phyloP scores from a whole-genome alignment of 2,888 invertebrate species.

The Gerris lacustris region DNA sequence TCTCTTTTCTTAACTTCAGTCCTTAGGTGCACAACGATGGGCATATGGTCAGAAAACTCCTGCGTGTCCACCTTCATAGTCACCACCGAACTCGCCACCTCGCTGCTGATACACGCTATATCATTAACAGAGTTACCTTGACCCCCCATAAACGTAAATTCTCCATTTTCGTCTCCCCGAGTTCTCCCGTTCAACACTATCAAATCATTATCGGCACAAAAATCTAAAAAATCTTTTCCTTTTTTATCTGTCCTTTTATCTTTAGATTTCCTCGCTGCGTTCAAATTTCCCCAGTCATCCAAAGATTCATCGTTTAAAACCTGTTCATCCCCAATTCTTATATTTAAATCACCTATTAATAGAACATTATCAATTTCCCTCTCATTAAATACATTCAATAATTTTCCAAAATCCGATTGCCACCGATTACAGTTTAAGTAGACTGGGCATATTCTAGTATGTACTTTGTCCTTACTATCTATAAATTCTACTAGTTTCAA shows the following conservation, averaged over 20 bases:
- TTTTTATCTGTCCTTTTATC: not conserved
- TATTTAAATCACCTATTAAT: conserved; percentile 8
- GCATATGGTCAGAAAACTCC: conserved; percentile 14
- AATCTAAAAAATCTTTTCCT: conserved; percentile 13
- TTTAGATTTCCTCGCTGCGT: not conserved
- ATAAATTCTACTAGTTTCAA: not conserved
- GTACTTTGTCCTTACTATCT: not conserved
- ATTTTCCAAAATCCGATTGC: not conserved
- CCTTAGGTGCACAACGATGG: not conserved
- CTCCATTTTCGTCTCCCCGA: not conserved
- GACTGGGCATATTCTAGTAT: not conserved
- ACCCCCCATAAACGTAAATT: conserved; percentile 9
- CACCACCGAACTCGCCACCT: not conserved
- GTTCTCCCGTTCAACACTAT: conserved; percentile 12
- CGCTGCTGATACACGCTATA: conserved; percentile 6
- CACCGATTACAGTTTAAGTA: not conserved
- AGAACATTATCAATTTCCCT: not conserved
- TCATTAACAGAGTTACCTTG: conserved; percentile 11
- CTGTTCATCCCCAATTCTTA: conserved; percentile 4
- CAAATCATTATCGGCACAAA: conserved; percentile 10
- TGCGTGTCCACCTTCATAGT: conserved; percentile 7
- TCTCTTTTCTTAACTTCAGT: not conserved
- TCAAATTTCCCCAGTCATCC: not conserved
- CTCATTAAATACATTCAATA: not conserved
- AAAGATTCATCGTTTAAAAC: not conserved